Percentiles rank a stretch among this genome's conserved stretches.
These are phyloP conservation scores for Elgaria multicarinata DNA, from an alignment of 2,113 vertebrate species.

Conservation along the genomic window DNA sequence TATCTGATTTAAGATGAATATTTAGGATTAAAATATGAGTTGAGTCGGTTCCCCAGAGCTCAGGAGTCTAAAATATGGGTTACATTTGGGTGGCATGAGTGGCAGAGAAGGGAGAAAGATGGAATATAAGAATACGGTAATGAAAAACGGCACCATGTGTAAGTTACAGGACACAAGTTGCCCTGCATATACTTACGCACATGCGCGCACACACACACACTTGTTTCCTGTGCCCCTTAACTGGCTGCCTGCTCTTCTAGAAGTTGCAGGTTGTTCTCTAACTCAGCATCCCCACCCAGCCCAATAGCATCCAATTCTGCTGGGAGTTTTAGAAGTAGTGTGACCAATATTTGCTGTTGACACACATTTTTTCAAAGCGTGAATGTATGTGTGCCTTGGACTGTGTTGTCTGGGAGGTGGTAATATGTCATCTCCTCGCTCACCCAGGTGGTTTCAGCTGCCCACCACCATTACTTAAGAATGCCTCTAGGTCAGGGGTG, in stretches of 20 bases:
- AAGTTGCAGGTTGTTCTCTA: background rate
- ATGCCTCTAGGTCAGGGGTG: too few relatives aligned
- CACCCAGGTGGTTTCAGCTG: too few relatives aligned
- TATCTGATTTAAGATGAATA: background rate
- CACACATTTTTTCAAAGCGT: background rate
- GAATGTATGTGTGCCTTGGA: background rate
- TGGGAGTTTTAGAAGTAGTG: background rate
- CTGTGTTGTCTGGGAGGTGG: background rate
- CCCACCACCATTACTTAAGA: too few relatives aligned
- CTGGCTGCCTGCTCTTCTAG: background rate
- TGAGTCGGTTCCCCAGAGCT: too few relatives aligned
- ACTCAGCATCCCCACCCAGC: background rate
- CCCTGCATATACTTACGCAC: too few relatives aligned
- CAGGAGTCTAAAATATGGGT: too few relatives aligned
- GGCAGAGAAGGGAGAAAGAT: background rate
- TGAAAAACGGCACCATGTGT: background rate
- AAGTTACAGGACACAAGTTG: background rate
- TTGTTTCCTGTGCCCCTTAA: background rate
- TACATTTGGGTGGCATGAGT: background rate
- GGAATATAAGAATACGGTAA: background rate
- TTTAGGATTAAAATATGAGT: background rate
- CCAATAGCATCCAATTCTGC: background rate
- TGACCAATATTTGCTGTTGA: background rate
- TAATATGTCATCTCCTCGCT: background rate
- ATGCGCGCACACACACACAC: too few relatives aligned